Evolutionary conservation across 2,113 vertebrate species (phyloP), one percentile per base, ranked within the genome.

Genomic region (Benitochromis conjunctus): DNA sequence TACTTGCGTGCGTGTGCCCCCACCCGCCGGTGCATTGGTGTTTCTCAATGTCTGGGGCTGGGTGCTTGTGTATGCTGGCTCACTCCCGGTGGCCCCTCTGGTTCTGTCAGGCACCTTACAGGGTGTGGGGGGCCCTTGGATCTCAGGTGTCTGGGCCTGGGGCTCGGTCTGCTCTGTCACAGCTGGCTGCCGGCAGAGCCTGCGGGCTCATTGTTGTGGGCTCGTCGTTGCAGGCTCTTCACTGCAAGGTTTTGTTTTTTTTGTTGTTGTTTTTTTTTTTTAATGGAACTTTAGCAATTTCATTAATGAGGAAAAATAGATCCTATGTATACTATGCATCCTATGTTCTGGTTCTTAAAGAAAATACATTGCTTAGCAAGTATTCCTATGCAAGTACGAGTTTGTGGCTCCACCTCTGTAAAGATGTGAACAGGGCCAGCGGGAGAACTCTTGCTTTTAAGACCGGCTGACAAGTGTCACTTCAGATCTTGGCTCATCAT

Each of bases 11-110:
- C 26, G 3, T 26, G 26, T 26, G 26, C 26, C 0, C 31, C 3
- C 58, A 62, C 58, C 58, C 18, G 34, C 31, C 3, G 3, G 31
- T 64, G 60, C 60, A 64, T 64, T 64, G 60, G 10, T 38, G 60
- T 31, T 64, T 64, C 10, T 64, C 31, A 0, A 31, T 64, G 31
- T 64, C 31, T n/a, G 60, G 0, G 18, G 31, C 60, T 12, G 6
- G 6, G 60, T 64, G 0, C 60, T 64, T 12, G 60, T 10, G 29
- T 19, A 16, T 64, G 36, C 1, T 36, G 18, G 31, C 31, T 64
- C 60, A n/a, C 18, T 64, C 60, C 60, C 12, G 60, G 0, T 34
- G 34, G 34, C 7, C 18, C 18, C 58, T 10, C 31, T 64, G 60
- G 18, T 5, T 36, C 5, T 12, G 31, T 64, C 18, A 0, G 60